Conservation (phyloP, 2,797 vertebrate genomes). For the Aselliscus stoliczkanus region DNA sequence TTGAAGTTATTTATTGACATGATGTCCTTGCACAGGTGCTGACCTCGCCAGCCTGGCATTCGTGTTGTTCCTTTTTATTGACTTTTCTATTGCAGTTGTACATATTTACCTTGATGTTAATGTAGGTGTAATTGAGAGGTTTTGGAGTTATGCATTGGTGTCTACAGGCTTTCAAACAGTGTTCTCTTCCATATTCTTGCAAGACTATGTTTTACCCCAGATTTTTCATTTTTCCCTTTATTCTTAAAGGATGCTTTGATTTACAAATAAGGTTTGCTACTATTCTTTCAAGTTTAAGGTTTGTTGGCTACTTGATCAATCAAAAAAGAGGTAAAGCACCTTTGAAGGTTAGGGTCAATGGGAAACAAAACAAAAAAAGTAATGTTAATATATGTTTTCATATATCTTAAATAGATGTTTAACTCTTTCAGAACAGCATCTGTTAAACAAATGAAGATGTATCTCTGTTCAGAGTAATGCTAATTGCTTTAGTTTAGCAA, state of each 20-base stretch:
- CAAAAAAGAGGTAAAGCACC: neutral
- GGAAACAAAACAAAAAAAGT: neutral
- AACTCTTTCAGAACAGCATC: neutral
- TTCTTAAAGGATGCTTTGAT: slow-evolving; percentile 9
- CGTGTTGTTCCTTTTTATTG: neutral
- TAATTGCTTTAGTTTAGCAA: neutral
- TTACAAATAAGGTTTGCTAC: slow-evolving; percentile 22
- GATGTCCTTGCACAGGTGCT: neutral
- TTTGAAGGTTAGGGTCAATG: neutral
- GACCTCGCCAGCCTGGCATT: neutral
- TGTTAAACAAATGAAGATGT: neutral
- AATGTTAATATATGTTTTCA: slow-evolving; percentile 4
- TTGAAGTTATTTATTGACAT: neutral
- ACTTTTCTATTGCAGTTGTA: neutral
- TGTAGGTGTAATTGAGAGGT: neutral
- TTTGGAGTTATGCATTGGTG: neutral
- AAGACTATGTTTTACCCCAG: neutral
- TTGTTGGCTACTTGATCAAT: neutral
- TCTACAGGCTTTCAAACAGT: neutral
- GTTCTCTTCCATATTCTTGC: neutral
- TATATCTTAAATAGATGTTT: neutral
- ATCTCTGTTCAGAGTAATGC: neutral
- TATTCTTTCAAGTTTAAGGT: neutral
- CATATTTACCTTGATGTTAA: neutral
- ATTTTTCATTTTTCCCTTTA: neutral